Evolutionary conservation across 2,113 vertebrate genomes (phyloP).

Genomic region (Sebastes fasciatus): DNA sequence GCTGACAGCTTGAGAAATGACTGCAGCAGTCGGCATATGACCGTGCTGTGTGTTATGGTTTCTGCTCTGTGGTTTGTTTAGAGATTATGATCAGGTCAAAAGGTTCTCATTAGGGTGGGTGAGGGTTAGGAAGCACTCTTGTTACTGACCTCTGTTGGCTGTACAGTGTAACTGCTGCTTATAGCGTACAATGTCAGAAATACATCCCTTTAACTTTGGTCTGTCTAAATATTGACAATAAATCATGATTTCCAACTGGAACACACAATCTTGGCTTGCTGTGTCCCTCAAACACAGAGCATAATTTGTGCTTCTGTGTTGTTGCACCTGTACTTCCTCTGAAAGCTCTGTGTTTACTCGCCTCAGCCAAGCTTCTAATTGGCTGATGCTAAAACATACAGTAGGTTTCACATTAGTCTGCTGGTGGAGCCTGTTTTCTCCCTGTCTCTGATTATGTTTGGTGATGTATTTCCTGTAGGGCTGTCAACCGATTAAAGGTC

Average conservation of each 20-base stretch:
- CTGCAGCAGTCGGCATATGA: constrained; percentile 15
- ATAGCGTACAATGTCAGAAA: background rate
- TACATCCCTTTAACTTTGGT: background rate
- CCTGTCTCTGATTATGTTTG: background rate
- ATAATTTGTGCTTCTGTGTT: background rate
- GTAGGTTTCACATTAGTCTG: background rate
- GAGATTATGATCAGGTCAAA: constrained; percentile 40
- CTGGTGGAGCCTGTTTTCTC: background rate
- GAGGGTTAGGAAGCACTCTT: background rate
- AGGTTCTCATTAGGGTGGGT: background rate
- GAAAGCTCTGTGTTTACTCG: constrained; percentile 11
- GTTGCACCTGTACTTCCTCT: constrained; percentile 8
- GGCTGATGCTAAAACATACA: background rate
- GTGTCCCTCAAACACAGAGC: background rate
- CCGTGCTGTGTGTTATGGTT: background rate
- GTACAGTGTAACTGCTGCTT: background rate
- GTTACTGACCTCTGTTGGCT: constrained; percentile 28
- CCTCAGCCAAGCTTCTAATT: background rate
- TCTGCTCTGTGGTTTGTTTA: constrained; percentile 15
- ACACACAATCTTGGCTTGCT: background rate
- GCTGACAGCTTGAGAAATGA: constrained; percentile 23
- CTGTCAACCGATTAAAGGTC: too few relatives aligned
- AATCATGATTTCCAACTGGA: background rate
- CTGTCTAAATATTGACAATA: background rate
- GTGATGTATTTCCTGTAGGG: background rate